A percentile compares a stretch with the other conserved stretches of the same genome.
Conservation (phyloP, 2,888 invertebrate species). For the Brenthis hecate region DNA sequence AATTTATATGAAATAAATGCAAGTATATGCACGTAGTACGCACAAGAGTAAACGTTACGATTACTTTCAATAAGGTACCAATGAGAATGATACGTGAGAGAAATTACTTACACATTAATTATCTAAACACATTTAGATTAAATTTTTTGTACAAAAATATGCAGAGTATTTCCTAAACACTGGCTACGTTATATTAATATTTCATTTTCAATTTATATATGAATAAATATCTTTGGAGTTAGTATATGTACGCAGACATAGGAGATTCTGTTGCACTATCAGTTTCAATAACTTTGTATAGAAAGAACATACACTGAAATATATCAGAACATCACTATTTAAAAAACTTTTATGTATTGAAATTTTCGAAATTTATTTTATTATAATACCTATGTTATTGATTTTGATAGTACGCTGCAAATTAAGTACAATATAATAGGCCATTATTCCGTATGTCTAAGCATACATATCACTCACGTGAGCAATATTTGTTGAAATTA, state of each 20-base stretch:
- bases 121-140: conserved; percentile 54
- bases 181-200: conserved; percentile 47
- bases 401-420: conserved; percentile 4
- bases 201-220: conserved; percentile 44
- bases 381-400: conserved; percentile 1
- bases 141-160: conserved; percentile 72
- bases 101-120: conserved; percentile 46
- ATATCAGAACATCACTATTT: too few species aligned
- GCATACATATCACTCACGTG: conserved; percentile 44
- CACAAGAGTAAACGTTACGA: conserved; percentile 42
- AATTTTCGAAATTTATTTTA: not conserved
- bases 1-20: not conserved
- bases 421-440: conserved; percentile 6
- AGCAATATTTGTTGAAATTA: conserved; percentile 44
- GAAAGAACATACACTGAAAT: too few species aligned
- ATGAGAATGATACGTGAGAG: conserved; percentile 57
- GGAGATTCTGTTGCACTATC: conserved; percentile 23
- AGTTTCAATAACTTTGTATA: not conserved
- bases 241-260: conserved; percentile 44
- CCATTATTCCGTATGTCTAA: conserved; percentile 39
- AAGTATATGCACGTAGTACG: not conserved
- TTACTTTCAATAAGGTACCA: conserved; percentile 59
- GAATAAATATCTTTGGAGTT: conserved; percentile 44
- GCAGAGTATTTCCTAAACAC: conserved; percentile 62
- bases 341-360: too few species aligned